These are phyloP conservation scores for Globodera rostochiensis DNA, from an alignment of 1,140 invertebrate genomes.

Conservation along the genomic window DNA sequence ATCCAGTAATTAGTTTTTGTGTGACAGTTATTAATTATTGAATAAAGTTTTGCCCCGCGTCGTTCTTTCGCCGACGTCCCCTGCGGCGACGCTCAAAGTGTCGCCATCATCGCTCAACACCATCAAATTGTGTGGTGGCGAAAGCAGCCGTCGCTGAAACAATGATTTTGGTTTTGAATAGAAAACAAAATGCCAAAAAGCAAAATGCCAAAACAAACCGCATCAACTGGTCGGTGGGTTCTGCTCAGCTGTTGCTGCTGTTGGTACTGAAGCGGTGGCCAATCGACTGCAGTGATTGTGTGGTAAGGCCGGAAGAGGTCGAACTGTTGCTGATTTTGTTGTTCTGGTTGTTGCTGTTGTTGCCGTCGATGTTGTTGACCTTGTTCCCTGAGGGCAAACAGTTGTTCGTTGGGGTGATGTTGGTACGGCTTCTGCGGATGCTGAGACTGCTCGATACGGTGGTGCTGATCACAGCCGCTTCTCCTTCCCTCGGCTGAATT, in stretches of 20 bases:
- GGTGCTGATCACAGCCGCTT: not conserved
- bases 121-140: constrained; percentile 27
- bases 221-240: not conserved
- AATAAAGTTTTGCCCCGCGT: not conserved
- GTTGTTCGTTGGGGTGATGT: not conserved
- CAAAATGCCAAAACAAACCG: not conserved
- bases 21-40: no score
- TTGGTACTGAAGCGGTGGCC: constrained; percentile 15
- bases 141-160: constrained; percentile 15
- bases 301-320: constrained; percentile 25
- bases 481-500: not conserved
- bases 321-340: not conserved
- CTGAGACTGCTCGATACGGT: not conserved
- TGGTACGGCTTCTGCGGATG: not conserved
- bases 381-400: not conserved
- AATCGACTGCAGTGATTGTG: constrained; percentile 19
- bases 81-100: constrained; percentile 25
- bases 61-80: constrained; percentile 18
- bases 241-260: constrained; percentile 6
- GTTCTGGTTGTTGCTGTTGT: not conserved
- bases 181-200: no score
- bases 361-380: not conserved
- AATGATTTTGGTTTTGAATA: no score
- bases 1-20: no score
- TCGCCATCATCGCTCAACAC: constrained; percentile 29